A percentile compares a stretch with the other conserved stretches of the same genome.
Conservation (phyloP, 2,888 invertebrate genomes). For the Laothoe populi region DNA sequence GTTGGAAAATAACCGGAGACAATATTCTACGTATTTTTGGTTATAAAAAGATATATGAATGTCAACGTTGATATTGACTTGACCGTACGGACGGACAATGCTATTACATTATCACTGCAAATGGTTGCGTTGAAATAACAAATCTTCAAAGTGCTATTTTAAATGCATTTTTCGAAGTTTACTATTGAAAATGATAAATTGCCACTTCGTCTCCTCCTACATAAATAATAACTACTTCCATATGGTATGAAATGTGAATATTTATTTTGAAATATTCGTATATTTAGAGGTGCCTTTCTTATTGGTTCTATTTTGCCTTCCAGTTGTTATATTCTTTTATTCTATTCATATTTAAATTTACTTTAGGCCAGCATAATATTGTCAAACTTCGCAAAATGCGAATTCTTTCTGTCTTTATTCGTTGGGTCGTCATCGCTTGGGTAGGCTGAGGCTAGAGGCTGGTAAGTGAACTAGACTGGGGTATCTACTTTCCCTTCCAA, state of each 20-base stretch:
- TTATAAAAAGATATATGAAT: neutral
- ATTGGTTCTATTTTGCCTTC: too few relatives aligned
- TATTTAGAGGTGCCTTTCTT: too few relatives aligned
- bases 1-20: neutral
- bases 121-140: neutral
- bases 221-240: neutral
- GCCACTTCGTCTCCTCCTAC: slow-evolving; percentile 1
- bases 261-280: neutral
- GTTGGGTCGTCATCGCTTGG: too few relatives aligned
- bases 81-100: slow-evolving; percentile 1
- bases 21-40: neutral
- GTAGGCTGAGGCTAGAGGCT: too few relatives aligned
- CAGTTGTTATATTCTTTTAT: too few relatives aligned
- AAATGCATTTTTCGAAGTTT: slow-evolving; percentile 5
- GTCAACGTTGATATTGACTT: slow-evolving; percentile 4
- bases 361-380: too few relatives aligned
- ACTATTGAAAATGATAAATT: neutral
- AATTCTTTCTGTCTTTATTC: too few relatives aligned
- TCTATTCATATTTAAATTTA: too few relatives aligned
- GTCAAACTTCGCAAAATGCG: too few relatives aligned
- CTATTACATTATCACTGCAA: neutral
- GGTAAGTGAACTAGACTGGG: too few relatives aligned
- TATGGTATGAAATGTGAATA: neutral
- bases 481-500: too few relatives aligned
- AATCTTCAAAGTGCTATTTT: slow-evolving; percentile 4